These are phyloP conservation scores for Lysandra coridon DNA, from an alignment of 2,888 invertebrate species.

Conservation along the genomic window DNA sequence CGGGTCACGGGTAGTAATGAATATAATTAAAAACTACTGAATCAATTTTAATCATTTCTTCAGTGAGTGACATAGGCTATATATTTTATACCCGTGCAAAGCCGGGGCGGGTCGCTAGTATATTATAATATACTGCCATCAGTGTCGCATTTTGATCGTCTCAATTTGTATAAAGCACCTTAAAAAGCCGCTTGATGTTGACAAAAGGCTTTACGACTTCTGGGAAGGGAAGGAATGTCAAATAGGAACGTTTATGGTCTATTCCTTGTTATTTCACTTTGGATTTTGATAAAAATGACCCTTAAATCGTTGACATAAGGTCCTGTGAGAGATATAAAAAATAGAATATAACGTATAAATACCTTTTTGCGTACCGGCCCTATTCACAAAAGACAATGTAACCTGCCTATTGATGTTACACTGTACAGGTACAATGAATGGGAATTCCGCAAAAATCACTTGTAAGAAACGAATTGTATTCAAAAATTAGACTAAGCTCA, in stretches of 20 bases:
- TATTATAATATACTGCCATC: too few species aligned
- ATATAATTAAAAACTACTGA: too few species aligned
- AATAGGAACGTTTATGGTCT: background rate
- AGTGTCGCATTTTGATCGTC: background rate
- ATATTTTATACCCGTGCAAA: too few species aligned
- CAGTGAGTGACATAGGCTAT: too few species aligned
- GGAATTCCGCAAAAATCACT: conserved; percentile 1
- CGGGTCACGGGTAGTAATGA: too few species aligned
- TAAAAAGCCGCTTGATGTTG: background rate
- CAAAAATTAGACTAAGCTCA: background rate
- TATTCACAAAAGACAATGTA: conserved; percentile 6
- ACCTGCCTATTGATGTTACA: background rate
- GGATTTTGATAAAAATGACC: background rate
- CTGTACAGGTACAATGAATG: background rate
- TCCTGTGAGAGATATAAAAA: background rate
- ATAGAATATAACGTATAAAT: background rate
- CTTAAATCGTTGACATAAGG: background rate
- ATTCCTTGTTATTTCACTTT: too few species aligned
- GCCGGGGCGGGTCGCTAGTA: too few species aligned
- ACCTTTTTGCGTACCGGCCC: background rate
- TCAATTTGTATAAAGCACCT: background rate
- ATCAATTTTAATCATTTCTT: too few species aligned
- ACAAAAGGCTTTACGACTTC: conserved; percentile 12
- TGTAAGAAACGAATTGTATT: background rate
- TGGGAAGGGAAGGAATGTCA: background rate